phyloP scores from a whole-genome alignment of 2,113 vertebrate genomes.

The Perognathus longimembris region DNA sequence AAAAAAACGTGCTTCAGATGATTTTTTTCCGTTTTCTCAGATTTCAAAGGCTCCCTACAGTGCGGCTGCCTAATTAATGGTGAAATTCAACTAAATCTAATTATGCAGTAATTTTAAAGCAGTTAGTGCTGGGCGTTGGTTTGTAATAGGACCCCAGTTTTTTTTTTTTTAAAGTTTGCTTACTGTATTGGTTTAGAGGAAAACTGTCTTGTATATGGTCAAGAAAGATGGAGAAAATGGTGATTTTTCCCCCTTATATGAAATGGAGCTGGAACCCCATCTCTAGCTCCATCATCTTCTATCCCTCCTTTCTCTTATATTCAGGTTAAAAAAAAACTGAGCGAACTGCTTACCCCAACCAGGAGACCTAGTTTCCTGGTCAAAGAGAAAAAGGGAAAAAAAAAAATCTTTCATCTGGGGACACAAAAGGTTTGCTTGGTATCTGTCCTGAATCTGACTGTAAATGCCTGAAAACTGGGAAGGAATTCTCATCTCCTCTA shows the following conservation, averaged over 20 bases:
- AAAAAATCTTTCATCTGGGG: slow-evolving; percentile 76
- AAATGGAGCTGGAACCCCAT: too few relatives aligned
- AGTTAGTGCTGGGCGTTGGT: slow-evolving; percentile 89
- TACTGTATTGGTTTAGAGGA: slow-evolving; percentile 86
- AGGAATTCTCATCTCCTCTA: slow-evolving; percentile 78
- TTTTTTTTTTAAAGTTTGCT: slow-evolving; percentile 86
- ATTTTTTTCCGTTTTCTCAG: slow-evolving; percentile 90
- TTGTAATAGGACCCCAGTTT: slow-evolving; percentile 89
- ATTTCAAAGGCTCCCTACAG: slow-evolving; percentile 89
- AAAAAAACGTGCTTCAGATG: slow-evolving; percentile 86
- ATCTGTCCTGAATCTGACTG: slow-evolving; percentile 62
- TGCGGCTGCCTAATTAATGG: slow-evolving; percentile 90
- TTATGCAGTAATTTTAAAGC: slow-evolving; percentile 92
- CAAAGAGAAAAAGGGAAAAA: slow-evolving; percentile 78
- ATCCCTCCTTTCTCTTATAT: neutral
- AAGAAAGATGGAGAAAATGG: slow-evolving; percentile 76
- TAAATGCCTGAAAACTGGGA: slow-evolving; percentile 27
- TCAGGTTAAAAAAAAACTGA: neutral
- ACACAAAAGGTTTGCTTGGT: slow-evolving; percentile 81
- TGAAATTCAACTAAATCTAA: slow-evolving; percentile 92
- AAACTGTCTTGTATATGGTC: slow-evolving; percentile 81
- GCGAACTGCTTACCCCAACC: neutral
- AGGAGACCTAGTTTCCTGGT: neutral
- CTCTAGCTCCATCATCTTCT: neutral
- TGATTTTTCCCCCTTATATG: neutral